phyloP scores from a whole-genome alignment of 2,888 invertebrate species.

The Aquatica leii region DNA sequence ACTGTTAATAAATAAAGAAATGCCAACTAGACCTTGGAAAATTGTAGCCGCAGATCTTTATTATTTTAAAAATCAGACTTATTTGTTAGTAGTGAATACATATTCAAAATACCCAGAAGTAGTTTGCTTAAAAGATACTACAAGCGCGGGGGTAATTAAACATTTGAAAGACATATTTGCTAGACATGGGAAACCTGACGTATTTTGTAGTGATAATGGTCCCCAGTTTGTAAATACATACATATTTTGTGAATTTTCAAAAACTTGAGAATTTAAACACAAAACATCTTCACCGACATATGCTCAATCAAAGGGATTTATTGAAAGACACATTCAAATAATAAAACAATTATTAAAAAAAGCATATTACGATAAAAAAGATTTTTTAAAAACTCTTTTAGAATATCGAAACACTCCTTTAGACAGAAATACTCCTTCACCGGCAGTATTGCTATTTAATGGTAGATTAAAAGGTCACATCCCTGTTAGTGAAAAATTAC shows the following conservation, averaged over 20 bases:
- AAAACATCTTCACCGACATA: background rate
- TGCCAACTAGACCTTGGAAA: slow-evolving; percentile 42
- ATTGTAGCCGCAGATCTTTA: slow-evolving; percentile 43
- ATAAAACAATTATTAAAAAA: background rate
- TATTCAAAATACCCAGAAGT: slow-evolving; percentile 46
- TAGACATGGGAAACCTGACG: background rate
- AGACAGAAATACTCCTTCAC: background rate
- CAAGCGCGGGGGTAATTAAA: background rate
- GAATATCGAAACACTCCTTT: background rate
- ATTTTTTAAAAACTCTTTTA: background rate
- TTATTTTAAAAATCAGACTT: slow-evolving; percentile 35
- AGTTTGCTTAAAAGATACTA: background rate
- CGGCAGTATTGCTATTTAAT: background rate
- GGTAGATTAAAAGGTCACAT: background rate
- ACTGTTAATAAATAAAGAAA: slow-evolving; percentile 36
- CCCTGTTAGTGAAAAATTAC: background rate
- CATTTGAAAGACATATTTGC: background rate
- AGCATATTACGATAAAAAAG: background rate
- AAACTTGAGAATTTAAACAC: background rate
- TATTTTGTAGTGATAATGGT: background rate
- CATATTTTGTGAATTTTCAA: background rate
- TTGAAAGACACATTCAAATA: background rate
- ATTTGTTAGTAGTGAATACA: slow-evolving; percentile 43
- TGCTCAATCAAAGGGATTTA: background rate
- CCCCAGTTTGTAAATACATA: background rate